Conservation (phyloP, 2,797 vertebrate species). For the Cuculus canorus region DNA sequence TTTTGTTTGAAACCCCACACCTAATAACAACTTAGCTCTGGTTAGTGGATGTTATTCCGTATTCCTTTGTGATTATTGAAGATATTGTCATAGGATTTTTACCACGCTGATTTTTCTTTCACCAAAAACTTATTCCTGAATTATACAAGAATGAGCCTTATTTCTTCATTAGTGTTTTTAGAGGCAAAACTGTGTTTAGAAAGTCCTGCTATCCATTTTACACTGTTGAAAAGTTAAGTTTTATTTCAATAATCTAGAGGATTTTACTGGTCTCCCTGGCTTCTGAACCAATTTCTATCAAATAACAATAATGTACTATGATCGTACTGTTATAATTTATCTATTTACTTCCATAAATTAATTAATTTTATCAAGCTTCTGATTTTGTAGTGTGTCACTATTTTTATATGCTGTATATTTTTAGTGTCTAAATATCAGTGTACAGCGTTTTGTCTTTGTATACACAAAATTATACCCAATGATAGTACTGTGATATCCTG, state of each 20-base stretch:
- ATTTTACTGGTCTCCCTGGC: not conserved
- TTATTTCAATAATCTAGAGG: not conserved
- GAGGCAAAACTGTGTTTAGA: not conserved
- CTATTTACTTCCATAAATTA: not conserved
- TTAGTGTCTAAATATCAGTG: not conserved
- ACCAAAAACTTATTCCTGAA: not conserved
- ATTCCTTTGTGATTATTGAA: not conserved
- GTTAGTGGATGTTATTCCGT: accelerated
- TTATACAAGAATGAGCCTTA: too few species aligned
- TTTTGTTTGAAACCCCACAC: not conserved
- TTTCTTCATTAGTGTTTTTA: not conserved
- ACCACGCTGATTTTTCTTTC: not conserved
- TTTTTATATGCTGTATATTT: not conserved
- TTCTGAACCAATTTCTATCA: not conserved
- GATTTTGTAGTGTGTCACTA: not conserved
- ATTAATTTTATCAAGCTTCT: not conserved
- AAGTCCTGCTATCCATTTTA: not conserved
- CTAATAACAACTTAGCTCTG: not conserved
- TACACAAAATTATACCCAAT: not conserved
- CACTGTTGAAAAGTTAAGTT: not conserved
- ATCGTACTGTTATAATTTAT: not conserved
- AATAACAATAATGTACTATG: not conserved
- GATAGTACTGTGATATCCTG: not conserved
- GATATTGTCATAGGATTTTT: not conserved
- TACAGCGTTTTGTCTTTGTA: not conserved